Evolutionary conservation across 2,888 invertebrate species (phyloP), one percentile per base, ranked within the genome.

Genomic region (Halocaridina rubra): DNA sequence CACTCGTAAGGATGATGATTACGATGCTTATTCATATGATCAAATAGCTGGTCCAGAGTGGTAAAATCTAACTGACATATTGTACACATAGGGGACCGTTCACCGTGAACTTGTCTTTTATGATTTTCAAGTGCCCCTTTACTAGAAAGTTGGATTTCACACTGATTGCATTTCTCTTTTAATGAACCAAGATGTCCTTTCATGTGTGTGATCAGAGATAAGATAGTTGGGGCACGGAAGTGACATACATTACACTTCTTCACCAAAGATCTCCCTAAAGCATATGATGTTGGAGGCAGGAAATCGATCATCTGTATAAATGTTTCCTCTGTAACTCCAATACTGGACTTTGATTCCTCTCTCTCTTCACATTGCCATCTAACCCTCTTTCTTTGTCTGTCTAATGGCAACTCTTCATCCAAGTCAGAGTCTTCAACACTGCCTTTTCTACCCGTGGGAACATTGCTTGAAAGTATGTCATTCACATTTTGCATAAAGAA

Each of bases 21-120:
- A 27, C 87, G 79, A 53, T 87, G 87, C 13, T 79, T 79, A 61
- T 87, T 87, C 87, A 87, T 87, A 33, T 87, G 87, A 64, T 87
- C 87, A 69, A 81, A 87, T 33, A 87, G 77, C 71, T 87, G 85
- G 59, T 87, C 87, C 80, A 80, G 85, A 8, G 85, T 85, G 1
- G 85, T 85, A 24, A 87, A 85, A 19, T 82, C 82, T 4, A 85
- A 33, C 13, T 81, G 81, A 61, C 87, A 87, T 10, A 85, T 75
- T 29, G 74, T 32, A 32, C 87, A 87, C 67, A 85, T 46, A 16
- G 85, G 80, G 3, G 81, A 82, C n/a, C 80, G 85, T 64, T 80
- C 78, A 19, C 74, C 61, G 53, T 82, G 87, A 27, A 85, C 82
- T 46, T 79, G 79, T 22, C 79, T 85, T 27, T 53, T 82, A 19